Base-by-base conservation (phyloP, 2,888 invertebrate genomes). In the Parapristionchus giblindavisi region DNA sequence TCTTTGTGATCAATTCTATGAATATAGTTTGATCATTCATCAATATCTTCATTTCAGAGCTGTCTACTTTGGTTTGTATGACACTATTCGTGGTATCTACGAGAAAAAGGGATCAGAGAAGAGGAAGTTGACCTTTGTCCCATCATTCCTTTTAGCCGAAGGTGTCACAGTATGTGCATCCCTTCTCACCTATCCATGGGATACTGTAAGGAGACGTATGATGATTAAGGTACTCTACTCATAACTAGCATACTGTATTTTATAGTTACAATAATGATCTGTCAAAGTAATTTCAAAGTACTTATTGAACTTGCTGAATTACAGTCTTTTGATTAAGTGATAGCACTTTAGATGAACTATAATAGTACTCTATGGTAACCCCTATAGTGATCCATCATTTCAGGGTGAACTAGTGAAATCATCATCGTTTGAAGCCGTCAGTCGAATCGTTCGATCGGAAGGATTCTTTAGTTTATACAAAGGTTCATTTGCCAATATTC, bases 191-290 rank as follows among this genome's bases (percentile, higher is more conserved):
- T 96, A 96, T 91, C 96, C 96, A 88, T 94, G 96, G 91, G 96
- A 96, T 91, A 96, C 96, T 93, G 87, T 90, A 77, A 92, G 96
- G 89, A 92, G 96, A 91, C 93, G 96, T 90, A 96, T 97, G 96
- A 97, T 97, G 96, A 96, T 97, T 95, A 96, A 96, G 91, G 95
- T 95, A 84, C 94, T 94, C 11, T 65, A 40, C 6, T 17, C 11
- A 11, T 58, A 11, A 21, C 27, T 11, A 21, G 58, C 11, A 58
- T 14, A 11, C 14, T 14, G 51, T 17, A 51, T 17, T 14, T 17
- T 14, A 17, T 51, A 14, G 14, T 51, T 17, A 21, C 14, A 21
- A 51, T 14, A 21, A 21, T 14, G 51, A 17, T n/a, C n/a, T n/a
- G n/a, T n/a, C n/a, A n/a, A n/a, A n/a, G n/a, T n/a, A n/a, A n/a